Evolutionary conservation across 2,113 vertebrate genomes (phyloP), one percentile per base, ranked within the genome.

Genomic region (Cathartes aura): DNA sequence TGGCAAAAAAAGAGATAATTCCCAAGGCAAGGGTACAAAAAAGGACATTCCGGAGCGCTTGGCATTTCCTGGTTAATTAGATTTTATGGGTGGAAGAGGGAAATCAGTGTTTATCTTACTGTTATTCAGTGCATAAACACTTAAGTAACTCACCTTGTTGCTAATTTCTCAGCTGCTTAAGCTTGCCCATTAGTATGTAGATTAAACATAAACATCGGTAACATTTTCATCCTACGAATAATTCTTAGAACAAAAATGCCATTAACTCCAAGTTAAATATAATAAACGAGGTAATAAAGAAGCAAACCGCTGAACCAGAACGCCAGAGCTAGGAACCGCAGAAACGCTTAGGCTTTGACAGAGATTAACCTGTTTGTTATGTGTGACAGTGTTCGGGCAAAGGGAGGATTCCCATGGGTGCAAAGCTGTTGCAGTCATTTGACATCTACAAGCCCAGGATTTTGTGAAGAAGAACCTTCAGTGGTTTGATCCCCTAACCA

Each of bases 231-330:
- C 40, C 82, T 79, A 42, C 0, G 0, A 89, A 89, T 70, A 95
- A 87, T 79, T 82, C 89, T 53, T 42, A 68, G 91, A 85, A 93
- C 78, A 97, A 75, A 96, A 82, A 43, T 56, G 13, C 38, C 84
- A 94, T 97, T 96, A 96, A 72, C 81, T 89, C 66, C 0, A 0
- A 74, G 55, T 79, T 53, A 82, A 89, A 60, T 27, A 55, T 43
- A 67, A 89, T 63, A 71, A 95, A 67, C 0, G 1, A 79, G 70
- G 91, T 27, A 94, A 94, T 96, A 87, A 96, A 89, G 95, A 95
- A 93, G 66, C 23, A 93, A 94, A 87, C 34, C 11, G 2, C 64
- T 89, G 81, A 89, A 89, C 23, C 70, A 85, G 81, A 89, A 93
- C 22, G 26, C 12, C 78, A 68, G 89, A 75, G 72, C 47, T 14